Evolutionary conservation across 2,797 vertebrate species (phyloP).

Genomic region (Gobio occitaniae): DNA sequence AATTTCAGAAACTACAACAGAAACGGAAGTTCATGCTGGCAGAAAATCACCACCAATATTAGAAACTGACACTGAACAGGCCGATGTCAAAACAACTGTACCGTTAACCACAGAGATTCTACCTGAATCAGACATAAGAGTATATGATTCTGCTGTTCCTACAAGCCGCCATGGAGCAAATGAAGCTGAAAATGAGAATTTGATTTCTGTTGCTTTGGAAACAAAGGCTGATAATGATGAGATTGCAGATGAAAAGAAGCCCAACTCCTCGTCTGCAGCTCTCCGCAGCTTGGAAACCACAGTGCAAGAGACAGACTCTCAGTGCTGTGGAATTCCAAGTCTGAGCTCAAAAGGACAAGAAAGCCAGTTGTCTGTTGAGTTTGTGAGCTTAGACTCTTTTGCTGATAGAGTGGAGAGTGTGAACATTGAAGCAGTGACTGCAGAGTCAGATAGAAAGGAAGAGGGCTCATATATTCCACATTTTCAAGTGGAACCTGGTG

Average conservation of each 20-base stretch:
- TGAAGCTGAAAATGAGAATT: neutral
- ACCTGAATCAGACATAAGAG: constrained; percentile 10
- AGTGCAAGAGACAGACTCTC: neutral
- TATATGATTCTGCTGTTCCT: neutral
- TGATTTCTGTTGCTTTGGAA: constrained; percentile 23
- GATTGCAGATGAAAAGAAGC: constrained; percentile 11
- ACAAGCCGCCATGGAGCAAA: neutral
- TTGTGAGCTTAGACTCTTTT: neutral
- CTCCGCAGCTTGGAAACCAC: neutral
- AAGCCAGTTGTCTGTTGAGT: neutral
- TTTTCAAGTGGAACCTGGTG: neutral
- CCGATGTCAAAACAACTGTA: neutral
- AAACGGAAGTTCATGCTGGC: neutral
- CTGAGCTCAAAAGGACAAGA: constrained; percentile 14
- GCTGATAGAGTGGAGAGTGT: neutral
- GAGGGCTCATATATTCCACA: neutral
- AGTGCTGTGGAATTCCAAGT: neutral
- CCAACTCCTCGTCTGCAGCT: neutral
- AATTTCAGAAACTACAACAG: constrained; percentile 8
- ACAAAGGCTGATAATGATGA: neutral
- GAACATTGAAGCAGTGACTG: neutral
- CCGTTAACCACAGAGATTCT: neutral
- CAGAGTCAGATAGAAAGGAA: constrained; percentile 13
- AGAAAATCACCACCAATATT: constrained; percentile 3
- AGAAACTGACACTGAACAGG: neutral